A percentile compares a stretch with the other conserved stretches of the same genome.
Conservation (phyloP, 2,888 invertebrate species). For the Herminia tarsipennalis region DNA sequence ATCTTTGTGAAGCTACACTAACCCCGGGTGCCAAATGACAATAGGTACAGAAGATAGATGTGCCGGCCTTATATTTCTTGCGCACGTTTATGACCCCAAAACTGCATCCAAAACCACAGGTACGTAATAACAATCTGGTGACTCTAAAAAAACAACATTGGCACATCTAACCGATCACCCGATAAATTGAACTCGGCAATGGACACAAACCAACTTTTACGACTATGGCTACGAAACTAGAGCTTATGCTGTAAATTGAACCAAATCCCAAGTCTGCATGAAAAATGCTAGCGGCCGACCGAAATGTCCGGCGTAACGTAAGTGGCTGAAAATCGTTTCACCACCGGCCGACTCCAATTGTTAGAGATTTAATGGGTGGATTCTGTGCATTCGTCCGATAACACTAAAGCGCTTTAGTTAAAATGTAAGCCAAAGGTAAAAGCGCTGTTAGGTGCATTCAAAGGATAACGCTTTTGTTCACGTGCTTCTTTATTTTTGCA, state of each 20-base stretch:
- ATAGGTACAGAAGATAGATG: no score
- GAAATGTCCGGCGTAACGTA: slow-evolving; percentile 52
- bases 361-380: slow-evolving; percentile 55
- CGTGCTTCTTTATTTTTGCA: slow-evolving; percentile 35
- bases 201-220: slow-evolving; percentile 1
- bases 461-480: slow-evolving; percentile 46
- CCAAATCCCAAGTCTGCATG: slow-evolving; percentile 47
- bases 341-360: slow-evolving; percentile 50
- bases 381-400: slow-evolving; percentile 47
- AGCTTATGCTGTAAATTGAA: slow-evolving; percentile 41
- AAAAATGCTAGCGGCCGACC: slow-evolving; percentile 55
- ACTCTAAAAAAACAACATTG: no score
- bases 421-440: slow-evolving; percentile 48
- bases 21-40: no score
- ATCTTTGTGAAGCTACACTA: no score
- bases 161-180: neutral
- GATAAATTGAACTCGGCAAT: neutral
- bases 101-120: no score
- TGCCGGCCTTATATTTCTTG: no score
- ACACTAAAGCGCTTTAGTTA: slow-evolving; percentile 44
- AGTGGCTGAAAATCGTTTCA: slow-evolving; percentile 63
- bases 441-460: slow-evolving; percentile 46
- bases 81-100: no score
- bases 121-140: no score
- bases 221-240: slow-evolving; percentile 12